Evolutionary conservation across 2,888 invertebrate genomes (phyloP), one percentile per base, ranked within the genome.

Genomic region (Dilophus febrilis): DNA sequence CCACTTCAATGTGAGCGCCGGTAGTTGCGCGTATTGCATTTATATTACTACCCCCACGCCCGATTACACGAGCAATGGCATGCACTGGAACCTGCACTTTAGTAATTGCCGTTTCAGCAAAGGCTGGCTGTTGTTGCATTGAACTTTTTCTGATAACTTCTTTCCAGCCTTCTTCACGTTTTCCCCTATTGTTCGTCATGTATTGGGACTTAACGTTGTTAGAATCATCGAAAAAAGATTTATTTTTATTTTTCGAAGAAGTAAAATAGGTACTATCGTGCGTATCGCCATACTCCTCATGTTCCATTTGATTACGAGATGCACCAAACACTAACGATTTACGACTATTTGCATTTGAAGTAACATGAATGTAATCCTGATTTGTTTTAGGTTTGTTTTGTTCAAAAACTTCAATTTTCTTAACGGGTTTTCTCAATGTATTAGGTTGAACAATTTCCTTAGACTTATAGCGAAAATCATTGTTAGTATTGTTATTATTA

Each of bases 1-100:
- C 97, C 19, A 97, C 91, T 64, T 97, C 94, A 56, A 98, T 97
- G 58, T 94, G 90, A 5, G 97, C 97, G 43, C 94, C 92, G 26
- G 97, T 95, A 39, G 90, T 85, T 42, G 88, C 87, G 43, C 97
- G 73, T 57, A 98, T 95, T 11, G 95, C 91, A 66, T 98, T 98
- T 54, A 98, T 95, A 64, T 97, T 97, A 65, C 84, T 86, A 37
- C 97, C 97, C 26, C 87, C 92, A 51, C 97, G 78, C 1, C 97
- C 97, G 55, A 98, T 98, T 38, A 98, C 94, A 40, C 97, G 74
- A 43, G 94, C 92, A 45, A 97, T 95, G 35, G 92, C 94, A 59
- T 84, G 84, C 18, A 90, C 77, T 40, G 92, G 90, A 43, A 98
- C 94, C 13, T 83, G 82, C 35, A 97, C 88, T 64, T 91, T 92